Conservation (phyloP, 2,888 invertebrate species). For the Sphaeridia pumilis region DNA sequence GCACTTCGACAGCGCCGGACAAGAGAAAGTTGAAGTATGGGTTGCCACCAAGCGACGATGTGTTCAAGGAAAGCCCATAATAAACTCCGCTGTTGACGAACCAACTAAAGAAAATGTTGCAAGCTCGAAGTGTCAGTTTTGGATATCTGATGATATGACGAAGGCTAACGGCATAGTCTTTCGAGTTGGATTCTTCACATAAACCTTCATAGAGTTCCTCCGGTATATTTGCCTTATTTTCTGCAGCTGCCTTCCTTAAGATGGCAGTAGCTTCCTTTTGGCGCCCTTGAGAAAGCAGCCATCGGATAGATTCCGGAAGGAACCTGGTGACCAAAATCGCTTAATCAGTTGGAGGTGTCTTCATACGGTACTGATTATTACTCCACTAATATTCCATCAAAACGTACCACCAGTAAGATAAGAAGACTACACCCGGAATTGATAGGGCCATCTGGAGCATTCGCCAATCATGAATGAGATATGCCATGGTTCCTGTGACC, state of each 20-base stretch:
- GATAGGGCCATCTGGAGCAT: slow-evolving; percentile 57
- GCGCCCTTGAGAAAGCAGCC: slow-evolving; percentile 55
- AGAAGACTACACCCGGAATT: slow-evolving; percentile 54
- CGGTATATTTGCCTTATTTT: slow-evolving; percentile 48
- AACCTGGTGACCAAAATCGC: slow-evolving; percentile 41
- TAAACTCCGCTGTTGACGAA: slow-evolving; percentile 65
- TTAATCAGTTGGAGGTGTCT: background rate
- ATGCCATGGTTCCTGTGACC: slow-evolving; percentile 55
- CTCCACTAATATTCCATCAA: background rate
- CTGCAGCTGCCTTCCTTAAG: slow-evolving; percentile 52
- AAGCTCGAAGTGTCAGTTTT: slow-evolving; percentile 42
- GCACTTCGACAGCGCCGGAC: slow-evolving; percentile 63
- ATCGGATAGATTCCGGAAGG: slow-evolving; percentile 61
- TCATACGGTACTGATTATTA: background rate
- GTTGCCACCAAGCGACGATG: slow-evolving; percentile 58
- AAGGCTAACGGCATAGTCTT: slow-evolving; percentile 20
- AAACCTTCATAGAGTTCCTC: slow-evolving; percentile 46
- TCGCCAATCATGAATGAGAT: slow-evolving; percentile 55
- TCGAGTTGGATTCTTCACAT: slow-evolving; percentile 19
- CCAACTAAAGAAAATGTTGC: slow-evolving; percentile 61
- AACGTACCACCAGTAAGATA: slow-evolving; percentile 55
- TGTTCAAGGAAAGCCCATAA: slow-evolving; percentile 65
- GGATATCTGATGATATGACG: slow-evolving; percentile 46
- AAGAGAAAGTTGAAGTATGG: slow-evolving; percentile 60
- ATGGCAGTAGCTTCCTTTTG: slow-evolving; percentile 51